Base-by-base conservation (phyloP, 1,140 invertebrate genomes). In the Drosophila kepulauana region DNA sequence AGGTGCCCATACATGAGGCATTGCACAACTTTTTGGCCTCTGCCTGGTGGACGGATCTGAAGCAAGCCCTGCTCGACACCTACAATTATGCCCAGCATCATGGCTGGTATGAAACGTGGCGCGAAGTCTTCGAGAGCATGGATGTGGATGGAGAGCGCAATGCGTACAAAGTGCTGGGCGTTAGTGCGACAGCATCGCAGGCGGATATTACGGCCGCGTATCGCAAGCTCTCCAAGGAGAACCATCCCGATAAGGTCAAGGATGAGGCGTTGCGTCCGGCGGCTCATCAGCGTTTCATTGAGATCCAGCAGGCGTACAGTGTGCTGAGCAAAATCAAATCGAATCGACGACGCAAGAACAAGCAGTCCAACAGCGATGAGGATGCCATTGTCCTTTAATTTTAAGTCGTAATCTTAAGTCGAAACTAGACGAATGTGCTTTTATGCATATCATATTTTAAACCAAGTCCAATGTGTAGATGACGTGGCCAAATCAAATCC, bases 221-320 rank as follows among this genome's bases (percentile, higher is more conserved):
- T 95, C 93, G 97, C 52, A 94, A 94, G 35, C 93, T 99, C 0
- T 98, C 97, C 0, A 95, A 96, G n/a, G 95, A 98, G 92, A 96
- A 96, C 93, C 98, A 99, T 94, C 98, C 98, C 0, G 98, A 99
- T 84, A 98, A 98, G 93, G 95, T 96, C 3, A 97, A 97, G 91
- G 96, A 97, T 78, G 94, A 94, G 1, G 92, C 93, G 0, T 94
- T 95, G 67, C 93, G 94, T 8, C 92, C 93, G 8, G 93, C 93
- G 5, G 97, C 97, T 1, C 96, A 98, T 89, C 96, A 98, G 81
- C 96, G 94, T 63, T 99, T 99, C 86, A 97, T 99, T 93, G 97
- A 99, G 88, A 97, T 99, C 72, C 97, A 99, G 89, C 95, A 97
- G 92, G 98, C 98, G 0, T 99, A 98, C 85, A 97, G 98, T 84